Evolutionary conservation across 2,113 vertebrate genomes (phyloP).

Genomic region (Solea solea): DNA sequence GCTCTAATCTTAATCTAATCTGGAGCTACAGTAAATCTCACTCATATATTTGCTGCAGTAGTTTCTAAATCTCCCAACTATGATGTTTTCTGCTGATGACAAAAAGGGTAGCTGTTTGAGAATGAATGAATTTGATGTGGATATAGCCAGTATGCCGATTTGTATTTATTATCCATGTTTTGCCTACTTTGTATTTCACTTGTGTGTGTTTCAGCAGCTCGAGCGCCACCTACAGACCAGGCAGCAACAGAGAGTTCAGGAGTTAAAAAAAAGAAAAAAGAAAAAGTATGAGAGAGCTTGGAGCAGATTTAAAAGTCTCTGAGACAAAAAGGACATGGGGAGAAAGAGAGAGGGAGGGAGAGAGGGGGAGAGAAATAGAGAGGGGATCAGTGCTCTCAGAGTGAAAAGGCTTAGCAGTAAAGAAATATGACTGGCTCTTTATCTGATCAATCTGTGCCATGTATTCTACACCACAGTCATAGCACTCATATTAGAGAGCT

Average conservation of each 20-base stretch:
- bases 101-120: no score
- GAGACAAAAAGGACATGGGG: conserved; percentile 27
- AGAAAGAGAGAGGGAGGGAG: not conserved
- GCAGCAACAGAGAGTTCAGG: conserved; percentile 1
- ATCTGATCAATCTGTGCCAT: conserved; percentile 69
- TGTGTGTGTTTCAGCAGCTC: no score
- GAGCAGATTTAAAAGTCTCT: conserved; percentile 41
- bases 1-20: no score
- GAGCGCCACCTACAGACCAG: not conserved
- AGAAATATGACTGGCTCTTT: conserved; percentile 50
- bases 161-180: no score
- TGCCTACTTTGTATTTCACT: no score
- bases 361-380: conserved; percentile 15
- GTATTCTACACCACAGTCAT: conserved; percentile 62
- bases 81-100: no score
- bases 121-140: no score
- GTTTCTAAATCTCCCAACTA: no score
- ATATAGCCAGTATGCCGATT: no score
- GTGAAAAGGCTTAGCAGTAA: conserved; percentile 67
- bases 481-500: conserved; percentile 59
- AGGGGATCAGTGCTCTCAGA: conserved; percentile 57
- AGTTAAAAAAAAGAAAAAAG: no score
- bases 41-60: no score
- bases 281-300: not conserved
- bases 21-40: no score